A percentile compares a stretch with the other conserved stretches of the same genome.
phyloP scores from a whole-genome alignment of 2,113 vertebrate genomes.

The Macquaria australasica region DNA sequence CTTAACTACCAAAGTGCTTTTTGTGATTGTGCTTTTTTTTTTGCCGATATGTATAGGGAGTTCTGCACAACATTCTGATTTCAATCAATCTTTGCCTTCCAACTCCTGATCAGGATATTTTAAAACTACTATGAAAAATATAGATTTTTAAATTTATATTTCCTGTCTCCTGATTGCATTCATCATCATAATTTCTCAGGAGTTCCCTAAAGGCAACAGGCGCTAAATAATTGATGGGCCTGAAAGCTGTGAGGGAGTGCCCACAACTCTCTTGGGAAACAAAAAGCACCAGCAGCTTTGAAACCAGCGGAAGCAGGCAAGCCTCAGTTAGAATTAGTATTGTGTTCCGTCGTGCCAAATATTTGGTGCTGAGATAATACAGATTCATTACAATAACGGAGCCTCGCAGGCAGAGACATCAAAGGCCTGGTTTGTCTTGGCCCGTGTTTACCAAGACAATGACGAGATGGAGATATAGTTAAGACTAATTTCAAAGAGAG shows the following conservation, averaged over 20 bases:
- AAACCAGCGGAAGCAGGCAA: constrained; percentile 48
- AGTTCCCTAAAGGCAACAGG: constrained; percentile 65
- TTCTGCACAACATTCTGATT: constrained; percentile 26
- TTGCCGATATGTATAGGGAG: not conserved
- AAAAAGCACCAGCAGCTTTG: constrained; percentile 55
- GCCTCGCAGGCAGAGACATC: constrained; percentile 76
- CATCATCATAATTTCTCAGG: constrained; percentile 63
- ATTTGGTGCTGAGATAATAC: constrained; percentile 67
- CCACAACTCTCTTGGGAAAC: constrained; percentile 40
- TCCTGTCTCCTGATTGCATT: constrained; percentile 57
- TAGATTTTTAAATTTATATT: constrained; percentile 23
- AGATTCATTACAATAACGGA: constrained; percentile 63
- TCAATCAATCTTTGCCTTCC: constrained; percentile 25
- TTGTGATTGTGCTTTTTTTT: constrained; percentile 18
- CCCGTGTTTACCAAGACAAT: constrained; percentile 44
- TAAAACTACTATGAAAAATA: constrained; percentile 7
- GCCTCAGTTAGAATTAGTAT: constrained; percentile 56
- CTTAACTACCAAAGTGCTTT: constrained; percentile 50
- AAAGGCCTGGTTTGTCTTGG: constrained; percentile 64
- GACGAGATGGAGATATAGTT: constrained; percentile 38
- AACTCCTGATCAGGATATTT: constrained; percentile 17
- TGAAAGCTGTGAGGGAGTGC: constrained; percentile 63
- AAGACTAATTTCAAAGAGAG: constrained; percentile 58
- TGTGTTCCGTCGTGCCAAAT: constrained; percentile 55
- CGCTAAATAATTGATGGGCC: constrained; percentile 76